These are phyloP conservation scores for Heptranchias perlo DNA, from an alignment of 2,113 vertebrate genomes.

Conservation along the genomic window DNA sequence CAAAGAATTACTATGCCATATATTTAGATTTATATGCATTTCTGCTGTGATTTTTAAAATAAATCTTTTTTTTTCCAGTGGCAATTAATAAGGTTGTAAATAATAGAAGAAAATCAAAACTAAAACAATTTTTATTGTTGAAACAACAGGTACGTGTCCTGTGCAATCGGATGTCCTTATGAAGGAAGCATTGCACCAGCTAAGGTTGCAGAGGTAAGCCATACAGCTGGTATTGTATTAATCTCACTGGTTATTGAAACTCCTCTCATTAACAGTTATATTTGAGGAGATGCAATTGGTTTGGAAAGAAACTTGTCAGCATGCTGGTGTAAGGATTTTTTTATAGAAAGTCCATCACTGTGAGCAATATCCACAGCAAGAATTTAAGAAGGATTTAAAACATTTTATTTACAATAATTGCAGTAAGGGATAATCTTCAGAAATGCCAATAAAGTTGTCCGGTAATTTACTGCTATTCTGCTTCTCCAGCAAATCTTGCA, in stretches of 20 bases:
- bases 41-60: slow-evolving; percentile 31
- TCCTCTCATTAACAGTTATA: neutral
- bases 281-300: neutral
- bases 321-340: neutral
- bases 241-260: neutral
- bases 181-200: slow-evolving; percentile 71
- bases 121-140: slow-evolving; percentile 48
- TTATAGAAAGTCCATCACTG: neutral
- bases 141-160: slow-evolving; percentile 78
- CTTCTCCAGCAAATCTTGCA: neutral
- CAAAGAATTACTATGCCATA: neutral
- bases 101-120: neutral
- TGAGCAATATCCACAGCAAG: neutral
- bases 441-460: neutral
- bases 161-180: slow-evolving; percentile 81
- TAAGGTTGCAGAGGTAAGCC: slow-evolving; percentile 81
- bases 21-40: neutral
- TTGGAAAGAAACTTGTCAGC: neutral
- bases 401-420: neutral
- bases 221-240: neutral
- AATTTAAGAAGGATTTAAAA: neutral
- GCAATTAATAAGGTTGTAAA: neutral
- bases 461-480: neutral
- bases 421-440: neutral
- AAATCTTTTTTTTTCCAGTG: slow-evolving; percentile 25